Conservation (phyloP, 2,888 invertebrate genomes). For the Acheta domesticus region DNA sequence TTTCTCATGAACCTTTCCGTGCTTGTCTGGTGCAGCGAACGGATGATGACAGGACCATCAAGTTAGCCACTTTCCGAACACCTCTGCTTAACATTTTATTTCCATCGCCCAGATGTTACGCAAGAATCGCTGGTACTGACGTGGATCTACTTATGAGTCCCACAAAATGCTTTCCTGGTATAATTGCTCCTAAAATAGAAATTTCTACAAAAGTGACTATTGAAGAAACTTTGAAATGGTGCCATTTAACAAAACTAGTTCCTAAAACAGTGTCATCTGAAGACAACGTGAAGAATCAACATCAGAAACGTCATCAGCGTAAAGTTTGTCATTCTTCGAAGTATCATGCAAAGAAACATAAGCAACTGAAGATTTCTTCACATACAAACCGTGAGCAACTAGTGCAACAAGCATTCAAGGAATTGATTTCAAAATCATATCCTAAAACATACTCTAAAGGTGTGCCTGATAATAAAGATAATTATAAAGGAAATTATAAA, state of each 20-base stretch:
- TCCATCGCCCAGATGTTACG: slow-evolving; percentile 55
- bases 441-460: too few relatives aligned
- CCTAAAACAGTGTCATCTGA: background rate
- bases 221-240: slow-evolving; percentile 50
- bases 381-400: too few relatives aligned
- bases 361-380: too few relatives aligned
- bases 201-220: slow-evolving; percentile 64
- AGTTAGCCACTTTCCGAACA: slow-evolving; percentile 63
- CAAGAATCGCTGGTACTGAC: slow-evolving; percentile 56
- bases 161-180: slow-evolving; percentile 64
- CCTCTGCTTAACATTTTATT: slow-evolving; percentile 62
- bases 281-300: too few relatives aligned
- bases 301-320: too few relatives aligned
- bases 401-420: too few relatives aligned
- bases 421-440: too few relatives aligned
- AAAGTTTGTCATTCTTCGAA: too few relatives aligned
- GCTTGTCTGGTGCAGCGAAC: slow-evolving; percentile 63
- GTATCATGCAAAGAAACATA: too few relatives aligned
- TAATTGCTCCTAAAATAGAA: slow-evolving; percentile 68
- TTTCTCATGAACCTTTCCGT: slow-evolving; percentile 48
- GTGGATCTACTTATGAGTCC: slow-evolving; percentile 67
- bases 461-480: too few relatives aligned
- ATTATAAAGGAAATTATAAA: too few relatives aligned
- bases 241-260: background rate
- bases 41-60: slow-evolving; percentile 49